Evolutionary conservation across 2,113 vertebrate species (phyloP), one percentile per base, ranked within the genome.

Genomic region (Hepsetus odoe): DNA sequence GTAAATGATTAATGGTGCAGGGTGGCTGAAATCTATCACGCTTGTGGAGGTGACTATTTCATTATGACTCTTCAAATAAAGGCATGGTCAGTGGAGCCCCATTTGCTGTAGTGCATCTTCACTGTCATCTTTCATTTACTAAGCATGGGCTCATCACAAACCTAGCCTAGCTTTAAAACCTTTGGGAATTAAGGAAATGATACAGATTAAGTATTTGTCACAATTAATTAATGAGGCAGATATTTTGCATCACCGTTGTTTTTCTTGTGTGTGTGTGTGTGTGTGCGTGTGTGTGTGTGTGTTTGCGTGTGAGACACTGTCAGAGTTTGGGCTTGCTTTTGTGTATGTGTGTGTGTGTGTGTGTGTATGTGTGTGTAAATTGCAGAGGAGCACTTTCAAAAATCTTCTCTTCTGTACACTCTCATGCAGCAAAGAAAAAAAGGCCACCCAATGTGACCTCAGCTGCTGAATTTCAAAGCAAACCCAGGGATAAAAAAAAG

Each of bases 1-100:
- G 72, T 73, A 26, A 62, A 81, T 88, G 85, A 91, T 90, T 87
- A 88, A 90, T 91, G 74, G 75, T 46, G 40, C 53, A 20, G 38
- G 69, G 53, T 40, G 42, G 61, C 24, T 40, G 46, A 82, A 86
- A 87, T 88, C 82, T 80, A 86, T 89, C 85, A 86, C 67, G 78
- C 76, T 81, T 62, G 74, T 30, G 51, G 68, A 85, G 79, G 82
- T 87, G 86, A 89, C 88, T 89, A 80, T 88, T 90, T 87, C 51
- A 87, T 89, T 78, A 87, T 72, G 58, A 83, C 76, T 79, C 80
- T 88, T 35, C 73, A 81, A 77, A 64, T 72, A 79, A 79, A 86
- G 80, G 53, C 77, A 81, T 73, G 85, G 79, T 89, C 79, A 83
- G 62, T 71, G 84, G 16, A 74, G 44, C 51, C 70, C 69, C 56